These are phyloP conservation scores for Diadumene lineata DNA, from an alignment of 92 coral and sea anemone species.

Conservation along the genomic window DNA sequence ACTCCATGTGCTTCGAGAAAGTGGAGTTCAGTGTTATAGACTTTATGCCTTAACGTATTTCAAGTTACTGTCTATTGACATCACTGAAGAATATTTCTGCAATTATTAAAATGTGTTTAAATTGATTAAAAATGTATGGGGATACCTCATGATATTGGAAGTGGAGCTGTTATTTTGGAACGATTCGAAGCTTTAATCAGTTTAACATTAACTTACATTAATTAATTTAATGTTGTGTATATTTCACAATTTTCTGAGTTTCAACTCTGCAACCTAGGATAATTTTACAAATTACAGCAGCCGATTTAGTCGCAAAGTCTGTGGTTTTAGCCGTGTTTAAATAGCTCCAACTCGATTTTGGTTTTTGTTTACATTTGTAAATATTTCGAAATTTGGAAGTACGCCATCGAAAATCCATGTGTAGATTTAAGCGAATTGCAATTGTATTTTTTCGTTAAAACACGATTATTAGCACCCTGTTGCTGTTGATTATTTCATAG, in stretches of 20 bases:
- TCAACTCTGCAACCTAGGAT: too few relatives aligned
- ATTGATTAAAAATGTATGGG: background rate
- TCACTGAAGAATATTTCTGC: too few relatives aligned
- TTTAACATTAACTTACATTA: background rate
- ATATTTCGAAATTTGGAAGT: constrained; percentile 6
- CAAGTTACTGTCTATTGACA: too few relatives aligned
- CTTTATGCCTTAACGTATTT: too few relatives aligned
- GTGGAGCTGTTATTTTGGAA: background rate
- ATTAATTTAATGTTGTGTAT: too few relatives aligned
- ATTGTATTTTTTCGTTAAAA: background rate
- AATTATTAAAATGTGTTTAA: background rate
- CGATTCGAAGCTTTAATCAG: background rate
- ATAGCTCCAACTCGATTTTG: constrained; percentile 9
- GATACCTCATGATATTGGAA: background rate
- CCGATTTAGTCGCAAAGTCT: too few relatives aligned
- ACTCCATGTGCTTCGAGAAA: too few relatives aligned
- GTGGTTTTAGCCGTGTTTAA: too few relatives aligned
- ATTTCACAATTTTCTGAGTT: too few relatives aligned
- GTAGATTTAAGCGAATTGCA: background rate
- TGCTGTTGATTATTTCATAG: constrained; percentile 15
- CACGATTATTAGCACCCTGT: constrained; percentile 3
- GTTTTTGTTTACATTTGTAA: constrained; percentile 30
- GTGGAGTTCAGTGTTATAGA: too few relatives aligned
- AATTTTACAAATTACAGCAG: too few relatives aligned
- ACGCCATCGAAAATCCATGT: constrained; percentile 8